phyloP scores from a whole-genome alignment of 2,888 invertebrate genomes.

The Mimachlamys varia region DNA sequence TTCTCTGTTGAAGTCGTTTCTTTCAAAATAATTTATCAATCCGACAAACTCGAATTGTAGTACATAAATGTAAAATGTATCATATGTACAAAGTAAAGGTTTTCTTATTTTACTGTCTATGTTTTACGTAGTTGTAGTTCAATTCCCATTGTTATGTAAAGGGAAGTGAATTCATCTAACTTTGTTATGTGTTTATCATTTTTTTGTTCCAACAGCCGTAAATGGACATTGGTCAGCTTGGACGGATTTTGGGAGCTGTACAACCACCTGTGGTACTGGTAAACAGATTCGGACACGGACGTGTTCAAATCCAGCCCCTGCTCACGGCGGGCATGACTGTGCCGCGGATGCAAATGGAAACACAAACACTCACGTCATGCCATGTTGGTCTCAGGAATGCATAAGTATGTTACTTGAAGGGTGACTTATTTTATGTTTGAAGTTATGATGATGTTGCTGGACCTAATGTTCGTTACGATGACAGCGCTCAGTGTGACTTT shows the following conservation, averaged over 20 bases:
- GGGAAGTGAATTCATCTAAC: too few relatives aligned
- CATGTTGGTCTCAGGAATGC: not conserved
- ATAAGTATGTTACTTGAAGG: not conserved
- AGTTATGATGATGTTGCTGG: not conserved
- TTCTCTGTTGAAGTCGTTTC: too few relatives aligned
- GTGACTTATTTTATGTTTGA: too few relatives aligned
- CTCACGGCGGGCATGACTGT: not conserved
- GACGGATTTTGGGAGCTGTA: not conserved
- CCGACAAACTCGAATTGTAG: too few relatives aligned
- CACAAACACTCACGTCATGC: not conserved
- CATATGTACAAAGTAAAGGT: too few relatives aligned
- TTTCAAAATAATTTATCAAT: too few relatives aligned
- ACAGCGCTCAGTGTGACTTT: not conserved
- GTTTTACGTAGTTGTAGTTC: too few relatives aligned
- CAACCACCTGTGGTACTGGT: not conserved
- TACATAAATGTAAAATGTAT: too few relatives aligned
- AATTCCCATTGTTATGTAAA: too few relatives aligned
- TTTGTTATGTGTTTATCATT: not conserved
- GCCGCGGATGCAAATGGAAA: not conserved
- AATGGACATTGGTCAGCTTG: slow-evolving; percentile 12
- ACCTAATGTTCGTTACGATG: not conserved
- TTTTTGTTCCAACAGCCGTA: not conserved
- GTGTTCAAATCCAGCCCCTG: not conserved
- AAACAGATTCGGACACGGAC: not conserved
- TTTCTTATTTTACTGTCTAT: too few relatives aligned